These are phyloP conservation scores for Megalonaias nervosa DNA, from an alignment of 1,140 invertebrate species.

Conservation along the genomic window DNA sequence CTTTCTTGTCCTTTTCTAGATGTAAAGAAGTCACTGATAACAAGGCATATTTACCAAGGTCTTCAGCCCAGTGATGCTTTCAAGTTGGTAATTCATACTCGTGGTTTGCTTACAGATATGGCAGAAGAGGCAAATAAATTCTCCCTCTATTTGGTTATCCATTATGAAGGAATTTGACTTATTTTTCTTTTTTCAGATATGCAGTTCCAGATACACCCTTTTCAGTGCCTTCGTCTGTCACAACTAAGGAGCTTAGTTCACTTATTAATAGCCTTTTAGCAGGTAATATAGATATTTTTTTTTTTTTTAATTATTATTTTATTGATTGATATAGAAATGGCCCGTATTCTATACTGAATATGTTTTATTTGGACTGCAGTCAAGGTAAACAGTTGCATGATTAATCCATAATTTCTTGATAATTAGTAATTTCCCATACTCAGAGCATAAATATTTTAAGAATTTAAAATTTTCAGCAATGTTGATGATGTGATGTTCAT, in stretches of 20 bases:
- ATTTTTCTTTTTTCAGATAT: slow-evolving; percentile 79
- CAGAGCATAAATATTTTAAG: background rate
- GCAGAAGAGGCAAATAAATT: no score
- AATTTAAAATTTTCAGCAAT: background rate
- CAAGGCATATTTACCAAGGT: no score
- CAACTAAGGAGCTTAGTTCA: slow-evolving; percentile 81
- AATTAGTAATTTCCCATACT: background rate
- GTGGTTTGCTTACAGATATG: no score
- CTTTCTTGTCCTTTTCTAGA: no score
- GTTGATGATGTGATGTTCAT: no score
- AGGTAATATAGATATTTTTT: slow-evolving; percentile 40
- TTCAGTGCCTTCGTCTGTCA: slow-evolving; percentile 82
- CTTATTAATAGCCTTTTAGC: slow-evolving; percentile 85
- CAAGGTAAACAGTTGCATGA: background rate
- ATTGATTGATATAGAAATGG: background rate
- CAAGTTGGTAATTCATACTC: no score
- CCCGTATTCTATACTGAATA: background rate
- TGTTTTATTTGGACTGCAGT: background rate
- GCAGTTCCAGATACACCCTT: slow-evolving; percentile 88
- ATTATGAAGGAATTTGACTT: slow-evolving; percentile 1
- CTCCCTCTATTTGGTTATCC: no score
- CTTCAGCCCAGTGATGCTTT: no score
- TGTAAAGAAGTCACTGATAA: no score
- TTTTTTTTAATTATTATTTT: background rate
- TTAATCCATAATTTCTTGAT: background rate